Evolutionary conservation across 2,113 vertebrate genomes (phyloP).

Genomic region (Zosterops hypoxanthus): DNA sequence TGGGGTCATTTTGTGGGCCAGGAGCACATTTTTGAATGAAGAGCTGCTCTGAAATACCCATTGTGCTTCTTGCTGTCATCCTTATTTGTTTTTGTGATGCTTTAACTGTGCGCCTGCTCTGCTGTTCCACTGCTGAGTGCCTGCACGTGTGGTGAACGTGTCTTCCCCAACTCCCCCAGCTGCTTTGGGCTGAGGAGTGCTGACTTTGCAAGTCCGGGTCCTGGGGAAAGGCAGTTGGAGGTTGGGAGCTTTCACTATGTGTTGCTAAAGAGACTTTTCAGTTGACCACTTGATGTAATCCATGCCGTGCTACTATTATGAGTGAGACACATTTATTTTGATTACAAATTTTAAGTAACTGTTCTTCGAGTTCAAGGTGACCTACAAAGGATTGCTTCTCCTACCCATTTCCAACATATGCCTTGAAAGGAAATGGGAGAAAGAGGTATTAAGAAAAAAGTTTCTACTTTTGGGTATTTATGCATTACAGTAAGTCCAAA

Average conservation of each 20-base stretch:
- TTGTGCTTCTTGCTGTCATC: not conserved
- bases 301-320: not conserved
- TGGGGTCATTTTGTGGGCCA: not conserved
- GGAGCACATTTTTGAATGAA: not conserved
- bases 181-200: not conserved
- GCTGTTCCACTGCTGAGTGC: not conserved
- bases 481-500: not conserved
- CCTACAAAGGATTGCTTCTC: not conserved
- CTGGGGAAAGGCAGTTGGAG: not conserved
- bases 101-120: not conserved
- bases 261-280: not conserved
- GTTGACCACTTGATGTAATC: not conserved
- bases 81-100: not conserved
- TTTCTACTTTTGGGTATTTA: not conserved
- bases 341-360: not conserved
- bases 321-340: not conserved
- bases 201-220: not conserved
- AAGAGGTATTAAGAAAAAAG: not conserved
- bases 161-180: not conserved
- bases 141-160: accelerated
- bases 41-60: not conserved
- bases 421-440: not conserved
- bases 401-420: not conserved
- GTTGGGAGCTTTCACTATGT: not conserved
- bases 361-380: not conserved